Base-by-base conservation (phyloP, 2,797 vertebrate genomes). In the Myripristis murdjan region DNA sequence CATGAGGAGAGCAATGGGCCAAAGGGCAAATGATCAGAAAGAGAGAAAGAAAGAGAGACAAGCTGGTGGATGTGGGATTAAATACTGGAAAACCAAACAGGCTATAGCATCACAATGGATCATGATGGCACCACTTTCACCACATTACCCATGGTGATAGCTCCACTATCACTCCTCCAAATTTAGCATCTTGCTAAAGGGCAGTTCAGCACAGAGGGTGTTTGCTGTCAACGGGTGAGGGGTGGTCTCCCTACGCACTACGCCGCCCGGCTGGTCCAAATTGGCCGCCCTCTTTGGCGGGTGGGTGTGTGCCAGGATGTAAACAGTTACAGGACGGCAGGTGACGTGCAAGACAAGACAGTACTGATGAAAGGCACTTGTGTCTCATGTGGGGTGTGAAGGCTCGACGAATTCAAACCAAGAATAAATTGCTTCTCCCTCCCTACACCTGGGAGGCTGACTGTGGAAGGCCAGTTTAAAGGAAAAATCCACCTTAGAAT, bases 341-440 rank as follows among this genome's bases (percentile, higher is more conserved):
- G 60, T 43, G 10, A 37, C 20, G 52, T 6, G 60, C 61, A 43
- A 24, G 63, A 48, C 15, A 31, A 52, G 51, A 43, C 14, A 24
- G 59, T 52, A 31, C 28, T n/a, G 6, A 66, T 63, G 69, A 69
- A 89, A 91, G 90, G 90, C 90, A 91, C 88, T 89, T 89, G 47
- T 31, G 18, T 82, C 23, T 82, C 23, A 28, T 4, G 37, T 54
- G 28, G 55, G 70, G n/a, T 73, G 72, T 62, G 70, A 83, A 87
- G 82, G 81, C 78, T 70, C 70, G 16, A 52, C 31, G 47, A 60
- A 76, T 51, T 58, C 53, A 63, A 64, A 62, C 37, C 10, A 35
- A 59, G 6, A 58, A 26, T 4, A 31, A 47, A 18, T 20, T 16
- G 22, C 20, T 18, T 14, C 15, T 9, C 18, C 28, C 12, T 23